Base-by-base conservation (phyloP, 2,888 invertebrate species). In the Heliconius sara region DNA sequence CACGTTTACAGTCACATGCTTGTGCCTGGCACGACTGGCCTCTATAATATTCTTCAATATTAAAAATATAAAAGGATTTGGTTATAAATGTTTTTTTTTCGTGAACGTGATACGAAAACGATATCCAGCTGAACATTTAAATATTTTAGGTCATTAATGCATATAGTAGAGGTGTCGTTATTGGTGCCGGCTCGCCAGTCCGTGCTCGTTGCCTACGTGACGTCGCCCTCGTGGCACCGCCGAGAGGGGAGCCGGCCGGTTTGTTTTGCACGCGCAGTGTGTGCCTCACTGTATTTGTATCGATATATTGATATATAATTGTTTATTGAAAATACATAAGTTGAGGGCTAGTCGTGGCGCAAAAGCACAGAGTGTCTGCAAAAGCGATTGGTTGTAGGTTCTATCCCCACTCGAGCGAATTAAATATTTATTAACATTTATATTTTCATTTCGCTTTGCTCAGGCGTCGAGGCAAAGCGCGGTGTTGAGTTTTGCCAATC, bases 121-220 rank as follows among this genome's bases (percentile, higher is more conserved):
- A 77, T 52, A 27, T 25, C 71, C 19, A 25, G 30, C 19, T 9
- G 47, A 25, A 70, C 27, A 47, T 34, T 79, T 52, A 25, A 67
- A 63, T 70, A 25, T 83, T 83, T 77, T 79, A 77, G 82, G 83
- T 81, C 81, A 82, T 74, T 71, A 57, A 78, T 80, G 79, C 79
- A 79, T 73, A 76, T 68, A 73, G 39, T 47, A 63, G 30, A 47
- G 66, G 68, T 78, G 79, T 66, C 4, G 27, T 71, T 70, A 80
- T 78, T 39, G 78, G 63, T 71, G 70, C 73, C 77, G 71, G n/a
- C 75, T 71, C 82, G 73, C 65, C 77, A 60, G 57, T 60, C 79
- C 78, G 77, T 9, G 81, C 60, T 76, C 81, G 84, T 84, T 92
- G 95, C 94, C 94, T 95, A 95, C 95, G 95, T 95, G 95, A 95